These are phyloP conservation scores for Lasioglossum leucozonium DNA, from an alignment of 2,888 invertebrate species.

Conservation along the genomic window DNA sequence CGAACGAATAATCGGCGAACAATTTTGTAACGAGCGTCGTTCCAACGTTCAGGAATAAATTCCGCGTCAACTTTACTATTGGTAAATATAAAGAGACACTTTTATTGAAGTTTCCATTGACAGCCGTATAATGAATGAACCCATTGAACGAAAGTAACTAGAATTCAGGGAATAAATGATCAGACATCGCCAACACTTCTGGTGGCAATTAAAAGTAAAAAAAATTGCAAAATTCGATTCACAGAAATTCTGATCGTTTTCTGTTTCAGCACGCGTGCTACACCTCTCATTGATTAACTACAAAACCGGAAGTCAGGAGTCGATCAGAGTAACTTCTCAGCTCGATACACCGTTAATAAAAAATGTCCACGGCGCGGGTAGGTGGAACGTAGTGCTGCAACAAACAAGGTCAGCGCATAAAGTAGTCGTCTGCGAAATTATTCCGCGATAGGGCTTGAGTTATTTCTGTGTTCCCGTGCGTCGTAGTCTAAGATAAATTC, in stretches of 20 bases:
- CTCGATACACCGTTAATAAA: not conserved
- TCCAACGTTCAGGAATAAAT: not conserved
- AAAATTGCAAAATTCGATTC: not conserved
- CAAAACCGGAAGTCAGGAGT: not conserved
- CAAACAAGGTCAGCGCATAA: not conserved
- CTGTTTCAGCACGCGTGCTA: not conserved
- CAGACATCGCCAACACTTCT: too few relatives aligned
- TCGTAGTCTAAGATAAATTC: conserved; percentile 21
- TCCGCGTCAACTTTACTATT: not conserved
- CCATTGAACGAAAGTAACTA: not conserved
- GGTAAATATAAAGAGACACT: not conserved
- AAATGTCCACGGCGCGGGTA: not conserved
- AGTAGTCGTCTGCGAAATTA: conserved; percentile 8
- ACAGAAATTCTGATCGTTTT: too few relatives aligned
- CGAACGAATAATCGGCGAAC: not conserved
- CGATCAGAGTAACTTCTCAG: not conserved
- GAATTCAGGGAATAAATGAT: not conserved
- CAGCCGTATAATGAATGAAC: not conserved
- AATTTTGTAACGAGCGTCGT: not conserved
- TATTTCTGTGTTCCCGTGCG: conserved; percentile 9
- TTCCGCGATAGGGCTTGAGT: conserved; percentile 9
- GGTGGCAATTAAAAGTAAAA: not conserved
- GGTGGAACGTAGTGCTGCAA: not conserved
- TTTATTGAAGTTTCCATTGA: not conserved
- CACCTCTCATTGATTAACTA: too few relatives aligned